Conservation (phyloP, 2,888 invertebrate genomes). For the Pseudococcus viburni region DNA sequence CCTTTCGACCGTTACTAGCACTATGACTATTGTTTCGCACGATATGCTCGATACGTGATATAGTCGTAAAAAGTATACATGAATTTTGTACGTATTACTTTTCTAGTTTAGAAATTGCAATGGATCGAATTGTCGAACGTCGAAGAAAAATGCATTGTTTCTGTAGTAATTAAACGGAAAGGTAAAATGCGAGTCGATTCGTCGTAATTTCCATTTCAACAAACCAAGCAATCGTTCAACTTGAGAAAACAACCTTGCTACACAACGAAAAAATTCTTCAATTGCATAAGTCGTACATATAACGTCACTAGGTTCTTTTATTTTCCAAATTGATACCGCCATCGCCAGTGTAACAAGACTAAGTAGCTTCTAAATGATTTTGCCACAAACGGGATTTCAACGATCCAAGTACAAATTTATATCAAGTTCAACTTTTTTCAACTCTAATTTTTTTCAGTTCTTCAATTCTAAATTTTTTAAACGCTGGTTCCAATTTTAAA, state of each 20-base stretch:
- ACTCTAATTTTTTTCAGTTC: too few relatives aligned
- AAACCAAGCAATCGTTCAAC: background rate
- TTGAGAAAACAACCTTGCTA: background rate
- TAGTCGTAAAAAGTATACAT: background rate
- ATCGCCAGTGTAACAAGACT: background rate
- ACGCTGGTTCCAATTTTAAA: too few relatives aligned
- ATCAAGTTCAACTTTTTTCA: too few relatives aligned
- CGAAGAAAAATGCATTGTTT: background rate
- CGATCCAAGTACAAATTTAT: too few relatives aligned
- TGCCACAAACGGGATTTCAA: too few relatives aligned
- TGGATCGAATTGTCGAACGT: background rate
- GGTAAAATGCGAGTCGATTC: background rate
- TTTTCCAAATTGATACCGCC: background rate
- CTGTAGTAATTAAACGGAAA: background rate
- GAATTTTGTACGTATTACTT: background rate
- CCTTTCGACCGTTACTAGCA: background rate
- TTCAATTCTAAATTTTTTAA: too few relatives aligned
- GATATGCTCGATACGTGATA: background rate
- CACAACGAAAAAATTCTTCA: background rate
- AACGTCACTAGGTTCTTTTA: background rate
- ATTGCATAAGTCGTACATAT: too few relatives aligned
- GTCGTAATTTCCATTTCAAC: background rate
- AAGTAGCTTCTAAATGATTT: too few relatives aligned
- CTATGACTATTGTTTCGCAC: constrained; percentile 6
- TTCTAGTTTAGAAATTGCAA: background rate